Evolutionary conservation across 2,797 vertebrate genomes (phyloP), one percentile per base, ranked within the genome.

Genomic region (Parauchenoglanis punctatus): DNA sequence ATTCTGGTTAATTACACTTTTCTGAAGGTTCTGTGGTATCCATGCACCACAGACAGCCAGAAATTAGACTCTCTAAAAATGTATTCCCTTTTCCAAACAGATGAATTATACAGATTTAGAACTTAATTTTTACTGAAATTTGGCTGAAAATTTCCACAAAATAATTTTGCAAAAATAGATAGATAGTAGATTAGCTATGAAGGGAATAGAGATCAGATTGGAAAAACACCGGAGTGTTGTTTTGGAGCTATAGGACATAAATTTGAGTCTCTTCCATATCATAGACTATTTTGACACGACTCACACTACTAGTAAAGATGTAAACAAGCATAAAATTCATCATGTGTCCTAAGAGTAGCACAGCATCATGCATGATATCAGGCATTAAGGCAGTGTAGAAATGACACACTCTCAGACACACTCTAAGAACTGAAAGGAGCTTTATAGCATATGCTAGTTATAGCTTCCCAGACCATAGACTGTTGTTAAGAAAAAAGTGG

Each of bases 1-100:
- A 67, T 83, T 82, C 44, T 52, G 61, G 59, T 67, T 83, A 83
- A 83, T 83, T 83, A 83, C 46, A 68, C 46, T 83, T 83, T 83
- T 67, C 61, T 67, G 61, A 83, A 83, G 17, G 15, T 83, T 83
- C 25, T 54, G 63, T 35, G 61, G 81, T 67, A 23, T 52, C 25
- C 44, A 18, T 52, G 25, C 63, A 83, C 81, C 81, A 83, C 61
- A 83, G 61, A 67, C 44, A 83, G 11, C 8, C 61, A 67, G 44
- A 82, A 82, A 65, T 49, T 65, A 65, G 25, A 10, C 11, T 23
- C 23, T 67, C n/a, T 83, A 20, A 67, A 81, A 83, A 83, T 83
- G 61, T 52, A 52, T 68, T 83, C 46, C 61, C 44, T 23, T 31
- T 83, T 68, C 46, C 1, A 2, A 83, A 63, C 58, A 81, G 77